phyloP scores from a whole-genome alignment of 2,888 invertebrate species.

The Polymixis flavicincta region DNA sequence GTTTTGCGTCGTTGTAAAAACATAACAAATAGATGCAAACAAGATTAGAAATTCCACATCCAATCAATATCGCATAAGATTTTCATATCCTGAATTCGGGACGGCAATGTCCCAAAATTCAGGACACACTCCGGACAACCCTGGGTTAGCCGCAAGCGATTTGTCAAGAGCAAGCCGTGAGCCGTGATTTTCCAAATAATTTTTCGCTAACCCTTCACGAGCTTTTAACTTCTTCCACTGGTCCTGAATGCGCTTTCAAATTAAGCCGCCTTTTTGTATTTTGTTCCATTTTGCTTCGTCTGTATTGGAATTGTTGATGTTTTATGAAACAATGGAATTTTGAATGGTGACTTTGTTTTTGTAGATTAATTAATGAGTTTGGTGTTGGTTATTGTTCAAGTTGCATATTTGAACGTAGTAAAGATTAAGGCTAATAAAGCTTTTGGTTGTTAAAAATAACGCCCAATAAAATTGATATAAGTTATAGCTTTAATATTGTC shows the following conservation, averaged over 20 bases:
- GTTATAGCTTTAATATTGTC: no score
- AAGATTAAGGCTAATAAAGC: neutral
- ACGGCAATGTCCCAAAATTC: slow-evolving; percentile 4
- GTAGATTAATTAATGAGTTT: neutral
- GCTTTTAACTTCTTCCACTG: slow-evolving; percentile 59
- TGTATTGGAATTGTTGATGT: slow-evolving; percentile 28
- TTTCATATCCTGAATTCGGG: slow-evolving; percentile 21
- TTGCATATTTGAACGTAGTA: neutral
- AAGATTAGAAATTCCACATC: slow-evolving; percentile 24
- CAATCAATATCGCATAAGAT: slow-evolving; percentile 41
- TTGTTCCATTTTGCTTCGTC: slow-evolving; percentile 14
- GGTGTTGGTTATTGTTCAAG: neutral
- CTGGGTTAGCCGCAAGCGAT: slow-evolving; percentile 67
- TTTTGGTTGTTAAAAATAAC: no score
- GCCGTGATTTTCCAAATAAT: slow-evolving; percentile 71
- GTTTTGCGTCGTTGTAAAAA: neutral
- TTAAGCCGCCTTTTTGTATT: slow-evolving; percentile 29
- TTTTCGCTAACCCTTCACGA: slow-evolving; percentile 69
- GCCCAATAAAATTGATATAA: no score
- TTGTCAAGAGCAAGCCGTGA: slow-evolving; percentile 69
- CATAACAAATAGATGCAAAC: neutral
- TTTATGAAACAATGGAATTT: slow-evolving; percentile 29
- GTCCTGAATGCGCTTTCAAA: slow-evolving; percentile 57
- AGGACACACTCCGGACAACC: slow-evolving; percentile 43
- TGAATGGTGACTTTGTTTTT: slow-evolving; percentile 15